Base-by-base conservation (phyloP, 2,888 invertebrate species). In the Platycheirus rosarum region DNA sequence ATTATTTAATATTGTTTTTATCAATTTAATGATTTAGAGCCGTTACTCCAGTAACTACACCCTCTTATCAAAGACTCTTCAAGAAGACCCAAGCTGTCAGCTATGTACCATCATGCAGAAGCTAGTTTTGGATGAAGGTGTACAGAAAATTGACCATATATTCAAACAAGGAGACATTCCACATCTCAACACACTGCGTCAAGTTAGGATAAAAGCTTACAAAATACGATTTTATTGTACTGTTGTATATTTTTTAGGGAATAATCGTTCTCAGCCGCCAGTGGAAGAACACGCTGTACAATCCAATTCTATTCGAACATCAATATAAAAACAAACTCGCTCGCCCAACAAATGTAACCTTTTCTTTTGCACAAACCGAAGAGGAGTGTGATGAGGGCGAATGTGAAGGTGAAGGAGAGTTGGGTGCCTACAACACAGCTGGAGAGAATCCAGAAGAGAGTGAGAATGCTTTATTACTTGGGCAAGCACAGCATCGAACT, bases 271-370 rank as follows among this genome's bases (percentile, higher is more conserved):
- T 98, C 66, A 97, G 97, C 87, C 93, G 98, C 0, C 98, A 98
- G 89, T 98, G 98, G 98, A 98, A 98, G 91, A 98, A 97, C 90
- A 95, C 97, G 2, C 91, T 98, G 16, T 98, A 98, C 89, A 98
- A 98, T 85, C 98, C 98, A 0, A 92, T 97, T 84, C 91, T 98
- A 42, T 93, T 97, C 66, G 97, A 97, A 87, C 96, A 97, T 89
- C 97, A 96, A 89, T 96, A 97, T 88, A 96, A 96, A 92, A 94
- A 94, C 75, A 95, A 96, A 73, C 93, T 95, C 80, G 93, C 95
- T 86, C 95, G 95, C 86, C 96, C 96, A 1, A 92, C 97, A 84
- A 97, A 97, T 88, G 97, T 97, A 0, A 96, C 97, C 0, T 97
- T 97, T 90, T 95, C 97, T 1, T 92, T 97, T 75, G 95, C 96